Evolutionary conservation across 2,797 vertebrate genomes (phyloP).

Genomic region (Tachyglossus aculeatus): DNA sequence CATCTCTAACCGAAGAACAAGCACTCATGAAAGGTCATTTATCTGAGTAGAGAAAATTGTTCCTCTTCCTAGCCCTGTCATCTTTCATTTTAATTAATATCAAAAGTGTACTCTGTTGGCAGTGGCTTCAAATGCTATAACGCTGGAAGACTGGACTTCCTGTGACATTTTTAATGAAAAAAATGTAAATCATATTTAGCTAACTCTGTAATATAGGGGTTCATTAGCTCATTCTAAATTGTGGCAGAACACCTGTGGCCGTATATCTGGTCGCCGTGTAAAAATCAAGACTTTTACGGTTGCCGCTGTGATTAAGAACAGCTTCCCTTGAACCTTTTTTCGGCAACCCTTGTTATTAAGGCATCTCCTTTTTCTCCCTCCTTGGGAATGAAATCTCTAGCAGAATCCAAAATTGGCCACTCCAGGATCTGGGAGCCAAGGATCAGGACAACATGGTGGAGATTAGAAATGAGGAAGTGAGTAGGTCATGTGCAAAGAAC

Average conservation of each 20-base stretch:
- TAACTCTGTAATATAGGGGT: constrained; percentile 38
- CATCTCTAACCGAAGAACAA: constrained; percentile 66
- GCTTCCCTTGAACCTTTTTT: too few species aligned
- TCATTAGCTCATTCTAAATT: constrained; percentile 43
- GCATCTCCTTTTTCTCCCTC: too few species aligned
- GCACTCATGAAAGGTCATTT: constrained; percentile 77
- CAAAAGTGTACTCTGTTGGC: constrained; percentile 57
- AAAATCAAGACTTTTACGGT: too few species aligned
- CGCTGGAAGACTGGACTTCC: constrained; percentile 69
- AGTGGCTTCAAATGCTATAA: constrained; percentile 64
- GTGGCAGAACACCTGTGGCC: constrained; percentile 3
- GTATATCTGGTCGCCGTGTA: constrained; percentile 2
- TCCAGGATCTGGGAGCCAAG: too few species aligned
- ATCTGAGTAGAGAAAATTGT: constrained; percentile 52
- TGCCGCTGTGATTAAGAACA: too few species aligned
- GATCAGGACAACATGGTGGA: too few species aligned
- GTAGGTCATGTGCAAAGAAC: too few species aligned
- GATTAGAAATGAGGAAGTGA: too few species aligned
- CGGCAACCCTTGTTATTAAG: too few species aligned
- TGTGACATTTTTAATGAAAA: constrained; percentile 74
- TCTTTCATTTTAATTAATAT: constrained; percentile 79
- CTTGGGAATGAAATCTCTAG: too few species aligned
- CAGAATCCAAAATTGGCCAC: too few species aligned
- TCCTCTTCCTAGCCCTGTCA: constrained; percentile 74
- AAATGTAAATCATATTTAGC: constrained; percentile 62